Evolutionary conservation across 1,140 invertebrate genomes (phyloP).

Genomic region (Diprion similis): DNA sequence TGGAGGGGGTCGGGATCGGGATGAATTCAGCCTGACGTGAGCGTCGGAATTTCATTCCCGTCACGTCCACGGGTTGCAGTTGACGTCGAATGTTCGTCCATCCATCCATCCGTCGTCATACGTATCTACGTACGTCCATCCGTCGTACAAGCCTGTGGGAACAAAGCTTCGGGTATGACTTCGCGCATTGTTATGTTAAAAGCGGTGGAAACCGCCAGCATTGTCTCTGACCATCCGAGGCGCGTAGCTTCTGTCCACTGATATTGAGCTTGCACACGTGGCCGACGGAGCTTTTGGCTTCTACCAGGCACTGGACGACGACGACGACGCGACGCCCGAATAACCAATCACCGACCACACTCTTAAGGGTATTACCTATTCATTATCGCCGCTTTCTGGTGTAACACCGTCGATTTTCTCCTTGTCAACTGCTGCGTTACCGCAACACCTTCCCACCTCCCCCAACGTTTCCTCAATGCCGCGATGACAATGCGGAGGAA

Average conservation of each 20-base stretch:
- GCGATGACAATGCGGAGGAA: too few relatives aligned
- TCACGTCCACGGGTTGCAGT: not conserved
- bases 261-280: too few relatives aligned
- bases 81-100: not conserved
- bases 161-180: not conserved
- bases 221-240: not conserved
- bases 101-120: too few relatives aligned
- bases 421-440: too few relatives aligned
- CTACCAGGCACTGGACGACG: not conserved
- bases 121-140: too few relatives aligned
- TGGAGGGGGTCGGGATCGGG: not conserved
- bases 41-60: not conserved
- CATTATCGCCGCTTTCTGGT: not conserved
- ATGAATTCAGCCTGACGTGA: not conserved
- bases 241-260: not conserved
- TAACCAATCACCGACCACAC: not conserved
- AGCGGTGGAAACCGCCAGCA: not conserved
- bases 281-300: not conserved
- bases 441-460: too few relatives aligned
- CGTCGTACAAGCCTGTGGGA: not conserved
- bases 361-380: not conserved
- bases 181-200: constrained; percentile 5
- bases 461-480: too few relatives aligned
- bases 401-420: too few relatives aligned
- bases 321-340: not conserved